Evolutionary conservation across 2,797 vertebrate genomes (phyloP).

Genomic region (Poeciliopsis infans): DNA sequence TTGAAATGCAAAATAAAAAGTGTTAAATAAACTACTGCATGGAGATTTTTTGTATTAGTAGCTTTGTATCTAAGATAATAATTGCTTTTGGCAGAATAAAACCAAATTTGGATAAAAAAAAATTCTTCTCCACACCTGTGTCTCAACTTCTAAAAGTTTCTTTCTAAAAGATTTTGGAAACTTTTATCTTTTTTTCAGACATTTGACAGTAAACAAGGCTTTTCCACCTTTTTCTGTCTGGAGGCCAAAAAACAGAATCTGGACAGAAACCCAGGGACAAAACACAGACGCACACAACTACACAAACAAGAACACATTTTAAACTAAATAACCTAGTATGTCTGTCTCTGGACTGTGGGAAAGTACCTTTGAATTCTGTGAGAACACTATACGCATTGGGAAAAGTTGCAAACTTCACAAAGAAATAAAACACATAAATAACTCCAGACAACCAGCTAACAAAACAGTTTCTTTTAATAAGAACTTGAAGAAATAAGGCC

Average conservation of each 20-base stretch:
- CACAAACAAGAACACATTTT: background rate
- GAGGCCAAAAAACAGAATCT: background rate
- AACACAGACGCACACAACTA: background rate
- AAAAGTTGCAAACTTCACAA: background rate
- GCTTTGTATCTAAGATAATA: background rate
- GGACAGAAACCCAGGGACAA: background rate
- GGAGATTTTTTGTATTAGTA: background rate
- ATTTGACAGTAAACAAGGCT: background rate
- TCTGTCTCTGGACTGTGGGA: background rate
- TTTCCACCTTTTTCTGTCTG: background rate
- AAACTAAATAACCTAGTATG: background rate
- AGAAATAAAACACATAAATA: background rate
- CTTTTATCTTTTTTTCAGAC: background rate
- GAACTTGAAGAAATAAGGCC: too few relatives aligned
- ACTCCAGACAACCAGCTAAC: too few relatives aligned
- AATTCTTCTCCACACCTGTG: background rate
- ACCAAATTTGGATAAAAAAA: background rate
- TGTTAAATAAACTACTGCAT: background rate
- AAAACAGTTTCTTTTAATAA: too few relatives aligned
- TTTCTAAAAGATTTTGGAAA: background rate
- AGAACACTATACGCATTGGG: background rate
- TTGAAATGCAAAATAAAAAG: background rate
- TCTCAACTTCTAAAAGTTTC: background rate
- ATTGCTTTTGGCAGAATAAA: background rate
- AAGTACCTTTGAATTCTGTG: background rate